Percentiles rank a stretch among this genome's conserved stretches.
Conservation (phyloP, 2,888 invertebrate species). For the Eucriotettix oculatus region DNA sequence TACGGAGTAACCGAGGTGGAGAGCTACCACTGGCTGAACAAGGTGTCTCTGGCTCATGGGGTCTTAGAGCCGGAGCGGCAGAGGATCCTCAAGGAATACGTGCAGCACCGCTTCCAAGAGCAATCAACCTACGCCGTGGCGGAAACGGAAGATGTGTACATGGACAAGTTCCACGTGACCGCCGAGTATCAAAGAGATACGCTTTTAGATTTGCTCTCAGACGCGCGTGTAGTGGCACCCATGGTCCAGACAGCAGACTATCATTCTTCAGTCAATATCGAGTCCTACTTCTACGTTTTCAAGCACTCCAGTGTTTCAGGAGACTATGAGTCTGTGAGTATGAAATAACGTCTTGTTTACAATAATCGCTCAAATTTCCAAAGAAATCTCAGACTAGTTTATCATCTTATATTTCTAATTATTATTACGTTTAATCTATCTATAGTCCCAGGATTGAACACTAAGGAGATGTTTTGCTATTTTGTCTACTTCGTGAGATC, state of each 20-base stretch:
- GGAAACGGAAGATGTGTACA: conserved; percentile 26
- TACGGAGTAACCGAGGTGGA: conserved; percentile 74
- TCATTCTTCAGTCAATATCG: conserved; percentile 55
- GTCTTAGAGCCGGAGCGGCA: conserved; percentile 59
- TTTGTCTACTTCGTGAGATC: too few relatives aligned
- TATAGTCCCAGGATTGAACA: too few relatives aligned
- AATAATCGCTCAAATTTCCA: too few relatives aligned
- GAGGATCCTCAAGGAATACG: conserved; percentile 29
- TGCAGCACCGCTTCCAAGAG: not conserved
- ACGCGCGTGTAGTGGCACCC: conserved; percentile 73
- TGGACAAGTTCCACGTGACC: not conserved
- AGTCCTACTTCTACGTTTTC: conserved; percentile 78
- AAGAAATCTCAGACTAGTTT: too few relatives aligned
- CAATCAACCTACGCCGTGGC: conserved; percentile 40
- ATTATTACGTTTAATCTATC: too few relatives aligned
- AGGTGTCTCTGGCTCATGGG: conserved; percentile 53
- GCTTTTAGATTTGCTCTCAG: conserved; percentile 74
- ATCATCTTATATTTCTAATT: too few relatives aligned
- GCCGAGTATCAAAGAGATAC: conserved; percentile 52
- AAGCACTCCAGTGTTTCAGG: conserved; percentile 67
- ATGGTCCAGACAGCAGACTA: conserved; percentile 57
- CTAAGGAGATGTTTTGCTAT: too few relatives aligned
- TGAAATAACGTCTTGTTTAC: too few relatives aligned
- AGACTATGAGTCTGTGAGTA: conserved; percentile 58
- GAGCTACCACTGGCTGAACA: conserved; percentile 58